Evolutionary conservation across 2,113 vertebrate species (phyloP).

Genomic region (Pachyramphus minor): DNA sequence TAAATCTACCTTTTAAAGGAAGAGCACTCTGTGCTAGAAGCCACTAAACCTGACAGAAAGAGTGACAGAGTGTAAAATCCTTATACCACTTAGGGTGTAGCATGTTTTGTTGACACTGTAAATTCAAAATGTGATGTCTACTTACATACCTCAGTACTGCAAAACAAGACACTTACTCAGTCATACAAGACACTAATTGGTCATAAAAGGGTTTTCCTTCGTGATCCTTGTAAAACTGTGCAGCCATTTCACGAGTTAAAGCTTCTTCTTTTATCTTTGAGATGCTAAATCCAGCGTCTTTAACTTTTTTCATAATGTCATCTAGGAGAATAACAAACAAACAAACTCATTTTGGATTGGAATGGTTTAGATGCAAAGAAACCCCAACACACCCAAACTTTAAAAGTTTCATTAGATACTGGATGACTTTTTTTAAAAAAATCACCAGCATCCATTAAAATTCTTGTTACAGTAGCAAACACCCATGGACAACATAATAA

Average conservation of each 20-base stretch:
- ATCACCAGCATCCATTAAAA: neutral
- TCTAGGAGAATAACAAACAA: conserved; percentile 65
- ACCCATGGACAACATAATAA: neutral
- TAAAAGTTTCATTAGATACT: neutral
- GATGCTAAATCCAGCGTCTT: conserved; percentile 76
- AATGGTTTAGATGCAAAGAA: neutral
- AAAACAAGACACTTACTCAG: conserved; percentile 71
- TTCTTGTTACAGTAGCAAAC: neutral
- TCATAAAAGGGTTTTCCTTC: conserved; percentile 79
- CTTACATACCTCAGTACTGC: neutral
- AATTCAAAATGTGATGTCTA: neutral
- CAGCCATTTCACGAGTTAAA: conserved; percentile 76
- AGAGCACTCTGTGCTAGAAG: neutral
- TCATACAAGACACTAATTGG: conserved; percentile 81
- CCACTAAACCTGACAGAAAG: neutral
- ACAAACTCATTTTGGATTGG: neutral
- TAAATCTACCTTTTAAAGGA: neutral
- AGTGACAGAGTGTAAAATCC: neutral
- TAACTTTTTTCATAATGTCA: conserved; percentile 77
- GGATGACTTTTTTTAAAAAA: neutral
- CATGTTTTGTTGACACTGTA: neutral
- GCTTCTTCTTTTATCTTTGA: conserved; percentile 72
- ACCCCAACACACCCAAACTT: neutral
- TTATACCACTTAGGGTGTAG: neutral
- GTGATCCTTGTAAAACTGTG: conserved; percentile 82